These are phyloP conservation scores for Cylas formicarius DNA, from an alignment of 1,140 invertebrate species.

Conservation along the genomic window DNA sequence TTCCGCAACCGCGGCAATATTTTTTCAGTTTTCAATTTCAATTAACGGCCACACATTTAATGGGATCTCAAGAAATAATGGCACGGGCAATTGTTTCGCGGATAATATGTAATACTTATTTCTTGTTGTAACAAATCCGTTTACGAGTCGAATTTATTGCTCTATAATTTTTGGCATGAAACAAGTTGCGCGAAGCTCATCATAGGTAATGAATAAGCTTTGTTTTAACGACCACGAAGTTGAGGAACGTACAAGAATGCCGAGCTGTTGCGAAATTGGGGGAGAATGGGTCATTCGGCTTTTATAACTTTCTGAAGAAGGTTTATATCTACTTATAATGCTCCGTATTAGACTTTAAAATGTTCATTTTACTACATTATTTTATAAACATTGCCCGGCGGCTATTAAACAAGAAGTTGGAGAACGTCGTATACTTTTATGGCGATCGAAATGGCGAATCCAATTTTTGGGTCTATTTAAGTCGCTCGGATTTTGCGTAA, in stretches of 20 bases:
- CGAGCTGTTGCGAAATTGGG: constrained; percentile 17
- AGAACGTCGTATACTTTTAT: constrained; percentile 41
- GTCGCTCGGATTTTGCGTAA: constrained; percentile 26
- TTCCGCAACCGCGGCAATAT: too few relatives aligned
- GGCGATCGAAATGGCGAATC: constrained; percentile 42
- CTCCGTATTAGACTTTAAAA: constrained; percentile 40
- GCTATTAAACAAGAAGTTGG: constrained; percentile 42
- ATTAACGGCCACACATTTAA: constrained; percentile 2
- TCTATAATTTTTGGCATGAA: too few relatives aligned
- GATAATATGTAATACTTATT: too few relatives aligned
- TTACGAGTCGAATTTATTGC: too few relatives aligned
- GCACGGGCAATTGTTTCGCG: too few relatives aligned
- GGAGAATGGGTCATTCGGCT: constrained; percentile 22
- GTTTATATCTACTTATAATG: constrained; percentile 39
- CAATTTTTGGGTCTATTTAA: constrained; percentile 43
- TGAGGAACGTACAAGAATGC: too few relatives aligned
- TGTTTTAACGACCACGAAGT: constrained; percentile 13
- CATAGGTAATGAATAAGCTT: too few relatives aligned
- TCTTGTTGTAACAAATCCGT: too few relatives aligned
- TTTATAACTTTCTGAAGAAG: constrained; percentile 36
- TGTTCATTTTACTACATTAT: constrained; percentile 41
- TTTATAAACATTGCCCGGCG: constrained; percentile 40
- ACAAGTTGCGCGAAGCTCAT: too few relatives aligned
- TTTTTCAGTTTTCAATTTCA: too few relatives aligned
- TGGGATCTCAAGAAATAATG: constrained; percentile 1